Percentiles rank a stretch among this genome's conserved stretches.
These are phyloP conservation scores for Siniperca chuatsi DNA, from an alignment of 2,113 vertebrate genomes.

Conservation along the genomic window DNA sequence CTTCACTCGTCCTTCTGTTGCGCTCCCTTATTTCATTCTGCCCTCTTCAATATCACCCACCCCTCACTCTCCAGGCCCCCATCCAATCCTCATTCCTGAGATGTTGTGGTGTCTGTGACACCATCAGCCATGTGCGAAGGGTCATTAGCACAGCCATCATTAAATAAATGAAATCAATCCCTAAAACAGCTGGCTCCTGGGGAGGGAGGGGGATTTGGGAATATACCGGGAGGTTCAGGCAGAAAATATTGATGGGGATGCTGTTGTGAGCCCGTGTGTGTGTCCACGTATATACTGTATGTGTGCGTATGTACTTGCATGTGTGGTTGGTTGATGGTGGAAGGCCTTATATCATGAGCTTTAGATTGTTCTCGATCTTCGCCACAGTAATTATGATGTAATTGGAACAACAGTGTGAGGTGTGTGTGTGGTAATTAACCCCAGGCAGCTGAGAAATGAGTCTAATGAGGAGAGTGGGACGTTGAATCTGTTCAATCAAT, in stretches of 20 bases:
- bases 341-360: constrained; percentile 83
- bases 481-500: constrained; percentile 89
- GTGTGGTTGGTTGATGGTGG: constrained; percentile 48
- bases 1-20: constrained; percentile 42
- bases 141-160: constrained; percentile 87
- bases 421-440: constrained; percentile 93
- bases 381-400: constrained; percentile 93
- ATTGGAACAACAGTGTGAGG: constrained; percentile 89
- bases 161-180: constrained; percentile 90
- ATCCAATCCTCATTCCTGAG: constrained; percentile 78
- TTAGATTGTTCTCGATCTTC: constrained; percentile 82
- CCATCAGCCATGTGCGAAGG: constrained; percentile 82
- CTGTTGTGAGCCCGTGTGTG: constrained; percentile 16
- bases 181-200: constrained; percentile 88
- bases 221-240: constrained; percentile 59
- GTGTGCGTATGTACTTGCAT: constrained; percentile 15
- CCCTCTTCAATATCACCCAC: constrained; percentile 64
- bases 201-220: constrained; percentile 74
- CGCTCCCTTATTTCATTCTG: constrained; percentile 45
- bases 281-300: background rate
- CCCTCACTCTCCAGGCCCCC: constrained; percentile 53
- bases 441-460: constrained; percentile 89
- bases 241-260: constrained; percentile 69
- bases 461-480: constrained; percentile 90
- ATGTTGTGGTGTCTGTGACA: constrained; percentile 79